A percentile compares a stretch with the other conserved stretches of the same genome.
Evolutionary conservation across 2,888 invertebrate species (phyloP).

Genomic region (Hyalella azteca): DNA sequence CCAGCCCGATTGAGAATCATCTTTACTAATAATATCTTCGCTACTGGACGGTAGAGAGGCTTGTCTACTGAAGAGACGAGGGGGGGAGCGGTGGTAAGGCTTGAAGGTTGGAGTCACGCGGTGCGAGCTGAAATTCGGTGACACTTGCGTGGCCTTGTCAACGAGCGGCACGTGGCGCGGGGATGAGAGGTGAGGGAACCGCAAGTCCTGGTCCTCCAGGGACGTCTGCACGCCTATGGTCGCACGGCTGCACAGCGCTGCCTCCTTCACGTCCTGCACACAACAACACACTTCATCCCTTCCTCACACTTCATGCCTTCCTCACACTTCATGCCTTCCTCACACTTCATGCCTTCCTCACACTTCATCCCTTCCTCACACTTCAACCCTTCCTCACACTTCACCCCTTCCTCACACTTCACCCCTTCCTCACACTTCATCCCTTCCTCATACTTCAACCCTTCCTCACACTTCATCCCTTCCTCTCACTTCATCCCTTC

Average conservation of each 20-base stretch:
- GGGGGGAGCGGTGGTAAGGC: not conserved
- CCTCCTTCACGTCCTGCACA: not conserved
- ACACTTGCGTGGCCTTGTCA: constrained; percentile 54
- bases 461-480: too few species aligned
- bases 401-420: too few species aligned
- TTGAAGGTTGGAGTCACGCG: not conserved
- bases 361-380: too few species aligned
- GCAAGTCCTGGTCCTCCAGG: constrained; percentile 35
- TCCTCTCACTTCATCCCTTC: too few species aligned
- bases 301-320: too few species aligned
- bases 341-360: too few species aligned
- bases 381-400: too few species aligned
- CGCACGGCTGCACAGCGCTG: not conserved
- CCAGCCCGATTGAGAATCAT: not conserved
- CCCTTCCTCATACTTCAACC: too few species aligned
- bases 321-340: too few species aligned
- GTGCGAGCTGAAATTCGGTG: not conserved
- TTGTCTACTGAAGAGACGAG: not conserved
- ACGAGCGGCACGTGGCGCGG: not conserved
- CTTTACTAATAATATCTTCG: not conserved
- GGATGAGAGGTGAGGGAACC: not conserved
- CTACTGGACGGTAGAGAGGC: not conserved
- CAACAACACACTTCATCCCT: too few species aligned
- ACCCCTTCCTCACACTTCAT: too few species aligned
- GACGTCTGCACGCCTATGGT: constrained; percentile 51